A percentile compares a stretch with the other conserved stretches of the same genome.
Conservation (phyloP, 2,888 invertebrate species). For the Furcula furcula region DNA sequence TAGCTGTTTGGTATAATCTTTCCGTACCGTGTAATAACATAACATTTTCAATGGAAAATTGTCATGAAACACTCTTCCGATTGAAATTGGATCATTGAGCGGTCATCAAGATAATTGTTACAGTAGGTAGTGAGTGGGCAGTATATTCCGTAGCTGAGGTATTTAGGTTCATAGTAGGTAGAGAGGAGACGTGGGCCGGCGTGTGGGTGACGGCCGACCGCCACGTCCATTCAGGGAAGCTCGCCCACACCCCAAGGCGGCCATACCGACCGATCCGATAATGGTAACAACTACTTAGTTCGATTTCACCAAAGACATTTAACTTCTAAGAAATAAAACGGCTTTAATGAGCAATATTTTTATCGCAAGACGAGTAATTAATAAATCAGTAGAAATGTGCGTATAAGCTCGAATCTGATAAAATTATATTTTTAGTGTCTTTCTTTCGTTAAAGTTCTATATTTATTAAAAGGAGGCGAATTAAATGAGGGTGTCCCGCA, state of each 20-base stretch:
- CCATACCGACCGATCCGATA: conserved; percentile 51
- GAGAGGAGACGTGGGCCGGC: conserved; percentile 27
- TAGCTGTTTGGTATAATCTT: neutral
- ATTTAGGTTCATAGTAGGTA: conserved; percentile 33
- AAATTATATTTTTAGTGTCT: no score
- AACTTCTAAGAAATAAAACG: no score
- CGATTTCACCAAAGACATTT: no score
- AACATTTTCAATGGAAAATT: conserved; percentile 23
- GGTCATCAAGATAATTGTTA: conserved; percentile 52
- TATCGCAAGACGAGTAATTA: no score
- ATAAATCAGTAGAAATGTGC: no score
- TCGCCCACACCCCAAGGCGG: conserved; percentile 51
- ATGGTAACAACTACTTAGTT: conserved; percentile 48
- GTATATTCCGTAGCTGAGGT: conserved; percentile 25
- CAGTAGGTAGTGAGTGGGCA: conserved; percentile 31
- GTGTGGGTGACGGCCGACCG: conserved; percentile 54
- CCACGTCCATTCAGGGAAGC: conserved; percentile 68
- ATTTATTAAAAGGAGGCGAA: no score
- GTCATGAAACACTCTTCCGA: conserved; percentile 20
- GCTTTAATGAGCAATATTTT: no score
- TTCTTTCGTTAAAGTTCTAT: no score
- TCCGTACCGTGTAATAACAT: conserved; percentile 4
- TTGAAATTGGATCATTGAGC: conserved; percentile 47
- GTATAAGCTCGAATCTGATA: no score
- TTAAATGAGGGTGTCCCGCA: no score